Conservation (phyloP, 2,888 invertebrate species). For the Heteropelma amictum region DNA sequence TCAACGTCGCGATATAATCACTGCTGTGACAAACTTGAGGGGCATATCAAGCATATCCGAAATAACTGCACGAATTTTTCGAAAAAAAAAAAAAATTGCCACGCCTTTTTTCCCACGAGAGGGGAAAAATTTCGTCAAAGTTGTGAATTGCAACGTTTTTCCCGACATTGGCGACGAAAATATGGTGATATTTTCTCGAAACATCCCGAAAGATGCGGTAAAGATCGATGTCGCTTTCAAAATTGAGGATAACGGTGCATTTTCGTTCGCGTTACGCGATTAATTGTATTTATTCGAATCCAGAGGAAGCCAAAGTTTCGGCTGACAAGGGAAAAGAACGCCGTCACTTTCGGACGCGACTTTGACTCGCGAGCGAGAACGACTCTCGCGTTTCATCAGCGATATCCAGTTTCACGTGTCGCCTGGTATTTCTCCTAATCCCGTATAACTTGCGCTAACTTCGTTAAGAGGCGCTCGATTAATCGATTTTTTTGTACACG, state of each 20-base stretch:
- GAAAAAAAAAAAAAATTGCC: neutral
- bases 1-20: no score
- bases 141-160: no score
- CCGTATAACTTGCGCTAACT: conserved; percentile 62
- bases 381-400: conserved; percentile 46
- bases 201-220: neutral
- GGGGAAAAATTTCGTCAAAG: no score
- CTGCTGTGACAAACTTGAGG: no score
- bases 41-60: no score
- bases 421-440: conserved; percentile 65
- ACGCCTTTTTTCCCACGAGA: no score
- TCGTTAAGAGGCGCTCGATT: conserved; percentile 63
- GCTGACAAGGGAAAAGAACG: conserved; percentile 8
- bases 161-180: neutral
- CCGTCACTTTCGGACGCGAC: conserved; percentile 14
- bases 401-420: conserved; percentile 62
- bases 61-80: neutral
- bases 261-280: neutral
- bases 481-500: conserved; percentile 49
- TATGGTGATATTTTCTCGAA: no score
- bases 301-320: neutral
- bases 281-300: neutral
- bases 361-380: neutral
- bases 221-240: no score
- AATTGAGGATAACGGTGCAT: neutral